A percentile compares a stretch with the other conserved stretches of the same genome.
Evolutionary conservation across 2,797 vertebrate genomes (phyloP).

Genomic region (Cossypha dichroa): DNA sequence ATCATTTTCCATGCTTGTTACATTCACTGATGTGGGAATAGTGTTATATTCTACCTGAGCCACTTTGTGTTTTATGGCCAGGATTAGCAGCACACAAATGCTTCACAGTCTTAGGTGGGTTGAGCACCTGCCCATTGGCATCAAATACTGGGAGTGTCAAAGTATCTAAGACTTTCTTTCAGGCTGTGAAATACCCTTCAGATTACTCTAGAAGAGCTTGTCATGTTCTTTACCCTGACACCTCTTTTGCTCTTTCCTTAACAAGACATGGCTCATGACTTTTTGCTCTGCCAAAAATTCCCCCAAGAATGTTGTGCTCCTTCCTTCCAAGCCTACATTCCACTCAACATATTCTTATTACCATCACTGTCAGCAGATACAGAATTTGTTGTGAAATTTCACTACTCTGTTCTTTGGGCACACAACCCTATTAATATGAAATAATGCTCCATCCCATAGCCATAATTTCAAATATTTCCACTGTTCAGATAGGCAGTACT

Average conservation of each 20-base stretch:
- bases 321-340: neutral
- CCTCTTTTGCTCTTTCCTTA: neutral
- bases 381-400: neutral
- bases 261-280: neutral
- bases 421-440: neutral
- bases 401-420: neutral
- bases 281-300: neutral
- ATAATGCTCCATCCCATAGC: neutral
- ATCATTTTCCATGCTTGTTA: slow-evolving; percentile 19
- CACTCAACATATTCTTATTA: neutral
- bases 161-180: neutral
- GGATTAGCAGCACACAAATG: slow-evolving; percentile 15
- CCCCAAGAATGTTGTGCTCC: neutral
- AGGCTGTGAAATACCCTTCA: neutral
- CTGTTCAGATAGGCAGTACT: neutral
- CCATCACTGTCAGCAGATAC: rapidly evolving
- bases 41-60: slow-evolving; percentile 7
- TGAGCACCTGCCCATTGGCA: neutral
- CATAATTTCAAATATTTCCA: neutral
- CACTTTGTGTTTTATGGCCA: slow-evolving; percentile 4
- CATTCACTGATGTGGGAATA: slow-evolving; percentile 34
- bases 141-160: neutral
- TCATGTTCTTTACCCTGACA: neutral
- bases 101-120: neutral
- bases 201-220: neutral